Conservation (phyloP, 35 echinoderm and acorn worm genomes). For the Holothuria glaberrima region DNA sequence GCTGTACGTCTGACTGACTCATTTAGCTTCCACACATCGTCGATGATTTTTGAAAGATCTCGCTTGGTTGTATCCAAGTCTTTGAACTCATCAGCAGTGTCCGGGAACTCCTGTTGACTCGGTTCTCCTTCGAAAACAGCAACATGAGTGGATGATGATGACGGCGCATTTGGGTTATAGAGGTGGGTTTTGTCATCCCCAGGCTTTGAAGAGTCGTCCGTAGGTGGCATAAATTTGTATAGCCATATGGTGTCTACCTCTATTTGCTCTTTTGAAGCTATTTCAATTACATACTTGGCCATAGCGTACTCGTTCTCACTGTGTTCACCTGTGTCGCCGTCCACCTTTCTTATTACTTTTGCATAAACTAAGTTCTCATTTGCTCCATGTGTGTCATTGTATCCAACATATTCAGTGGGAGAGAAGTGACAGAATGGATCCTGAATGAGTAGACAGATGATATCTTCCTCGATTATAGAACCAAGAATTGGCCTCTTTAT, state of each 20-base stretch:
- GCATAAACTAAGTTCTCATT: slow-evolving; percentile 33
- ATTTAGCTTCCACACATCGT: slow-evolving; percentile 6
- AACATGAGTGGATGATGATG: too few species aligned
- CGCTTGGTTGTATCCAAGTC: slow-evolving; percentile 29
- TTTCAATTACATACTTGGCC: slow-evolving; percentile 13
- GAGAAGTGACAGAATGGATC: slow-evolving; percentile 23
- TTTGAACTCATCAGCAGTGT: slow-evolving; percentile 8
- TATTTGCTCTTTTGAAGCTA: neutral
- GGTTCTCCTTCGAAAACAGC: too few species aligned
- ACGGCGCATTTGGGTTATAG: too few species aligned
- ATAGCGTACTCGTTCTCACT: too few species aligned
- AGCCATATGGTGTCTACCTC: slow-evolving; percentile 33
- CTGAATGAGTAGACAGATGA: slow-evolving; percentile 27
- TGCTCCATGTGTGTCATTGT: neutral
- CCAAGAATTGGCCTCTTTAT: neutral
- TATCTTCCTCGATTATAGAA: slow-evolving; percentile 8
- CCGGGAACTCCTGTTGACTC: too few species aligned
- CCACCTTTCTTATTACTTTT: neutral
- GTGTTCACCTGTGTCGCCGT: neutral
- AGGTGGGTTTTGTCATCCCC: too few species aligned
- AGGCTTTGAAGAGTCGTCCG: neutral
- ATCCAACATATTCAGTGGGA: slow-evolving; percentile 22
- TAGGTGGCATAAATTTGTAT: slow-evolving; percentile 13
- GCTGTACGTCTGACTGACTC: neutral
- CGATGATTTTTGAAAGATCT: neutral